Evolutionary conservation across 2,113 vertebrate species (phyloP), one percentile per base, ranked within the genome.

Genomic region (Chamaea fasciata): DNA sequence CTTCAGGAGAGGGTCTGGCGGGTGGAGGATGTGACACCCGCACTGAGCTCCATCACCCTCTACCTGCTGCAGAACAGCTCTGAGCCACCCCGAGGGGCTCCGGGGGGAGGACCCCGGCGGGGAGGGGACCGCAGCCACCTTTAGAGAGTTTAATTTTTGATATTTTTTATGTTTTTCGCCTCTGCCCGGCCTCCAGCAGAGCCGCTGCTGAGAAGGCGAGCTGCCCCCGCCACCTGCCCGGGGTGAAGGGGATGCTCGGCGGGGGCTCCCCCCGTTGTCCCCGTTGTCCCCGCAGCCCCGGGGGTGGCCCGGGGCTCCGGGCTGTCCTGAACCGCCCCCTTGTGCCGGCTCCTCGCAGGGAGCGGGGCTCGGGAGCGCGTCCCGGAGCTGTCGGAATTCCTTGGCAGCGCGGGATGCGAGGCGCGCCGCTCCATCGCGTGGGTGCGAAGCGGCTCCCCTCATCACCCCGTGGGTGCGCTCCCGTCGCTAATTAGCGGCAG

Each of bases 271-370:
- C 49, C 2, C 49, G 49, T 5, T 50, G 49, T 50, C 50, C 52
- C 1, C 37, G 35, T 0, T 42, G 52, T 50, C 62, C 89, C 75
- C 79, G 44, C 77, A 22, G 50, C 46, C 88, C 42, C 81, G 63
- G 63, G 77, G 65, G 70, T 18, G 62, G 30, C 83, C 28, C 76
- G 35, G 33, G 63, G 64, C 73, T 33, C 82, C 74, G 5, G 63
- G 11, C 73, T 96, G 85, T 90, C 95, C 94, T 94, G 59, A 92
- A 7, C 89, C 73, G 95, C 95, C 94, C 94, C 96, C 95, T 95
- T 93, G 95, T 10, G 95, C 90, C 92, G 9, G 95, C 71, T 85
- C 5, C 84, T 77, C 83, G 93, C 81, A 91, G 85, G 88, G 82
- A 24, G 0, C 47, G 81, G 33, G 60, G 35, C 35, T 60, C 11